Base-by-base conservation (phyloP, 2,797 vertebrate genomes). In the Chloroceryle inda region DNA sequence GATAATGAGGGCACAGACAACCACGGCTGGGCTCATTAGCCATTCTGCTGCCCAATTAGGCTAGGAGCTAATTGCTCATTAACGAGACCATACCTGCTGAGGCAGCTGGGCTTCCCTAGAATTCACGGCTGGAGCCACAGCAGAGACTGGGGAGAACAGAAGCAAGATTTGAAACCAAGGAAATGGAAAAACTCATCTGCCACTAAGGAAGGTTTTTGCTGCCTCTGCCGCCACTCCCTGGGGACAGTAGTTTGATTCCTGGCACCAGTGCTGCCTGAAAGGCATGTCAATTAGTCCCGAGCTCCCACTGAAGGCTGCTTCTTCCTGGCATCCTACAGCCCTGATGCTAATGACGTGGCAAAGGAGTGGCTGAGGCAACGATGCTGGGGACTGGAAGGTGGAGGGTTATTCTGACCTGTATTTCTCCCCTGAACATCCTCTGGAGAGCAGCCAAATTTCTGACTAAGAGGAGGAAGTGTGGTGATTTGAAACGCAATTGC, bases 1-100 rank as follows among this genome's bases (percentile, higher is more conserved):
- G 59, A 89, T 96, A 97, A 97, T 94, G 96, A 97, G 96, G 94
- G 96, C 93, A 93, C 94, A 78, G 85, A 72, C 90, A 93, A 6
- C 78, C 83, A 9, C 2, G 88, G 91, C 94, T 74, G 91, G 87
- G 92, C 97, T 97, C 96, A 95, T 97, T 97, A 97, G 96, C 94
- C 96, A 93, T 94, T 92, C 97, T 90, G 83, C 97, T 97, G 96
- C 96, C 97, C 97, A 97, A 96, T 97, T 97, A 97, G 96, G 96
- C 96, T 88, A 22, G 91, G 87, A 95, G 94, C 96, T 97, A 97
- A 97, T 97, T 97, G 97, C 97, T 97, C 97, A 81, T 96, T 97
- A 97, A 97, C 31, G 80, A 97, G 89, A 21, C 68, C 59, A 0
- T 95, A 93, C 96, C 96, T 96, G 96, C 94, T 87, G 95, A 95